phyloP scores from a whole-genome alignment of 2,113 vertebrate genomes.

The Limnothrissa miodon region DNA sequence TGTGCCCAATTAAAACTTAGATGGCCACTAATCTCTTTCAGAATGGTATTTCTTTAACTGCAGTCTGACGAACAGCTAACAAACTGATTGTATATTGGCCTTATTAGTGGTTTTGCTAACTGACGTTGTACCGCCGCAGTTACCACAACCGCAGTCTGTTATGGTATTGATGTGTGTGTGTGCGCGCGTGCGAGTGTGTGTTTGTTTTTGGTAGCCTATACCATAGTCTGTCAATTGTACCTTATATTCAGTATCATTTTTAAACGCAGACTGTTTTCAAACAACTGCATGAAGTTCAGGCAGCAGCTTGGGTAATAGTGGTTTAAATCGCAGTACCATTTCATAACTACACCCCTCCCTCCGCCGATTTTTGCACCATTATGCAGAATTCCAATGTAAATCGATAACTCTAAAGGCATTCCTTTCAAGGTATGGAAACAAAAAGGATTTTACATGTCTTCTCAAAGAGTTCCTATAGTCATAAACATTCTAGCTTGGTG shows the following conservation, averaged over 20 bases:
- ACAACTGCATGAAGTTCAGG: neutral
- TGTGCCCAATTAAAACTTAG: neutral
- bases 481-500: neutral
- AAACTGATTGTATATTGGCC: neutral
- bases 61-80: neutral
- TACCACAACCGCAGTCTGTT: conserved; percentile 5
- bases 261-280: neutral
- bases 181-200: neutral
- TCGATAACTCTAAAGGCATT: neutral
- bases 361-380: conserved; percentile 35
- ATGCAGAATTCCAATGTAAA: conserved; percentile 42
- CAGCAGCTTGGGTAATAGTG: conserved; percentile 21
- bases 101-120: conserved; percentile 11
- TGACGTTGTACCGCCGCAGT: neutral
- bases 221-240: neutral
- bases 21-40: neutral
- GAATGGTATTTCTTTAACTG: neutral
- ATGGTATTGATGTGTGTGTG: neutral
- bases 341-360: conserved; percentile 20
- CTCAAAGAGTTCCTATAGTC: neutral
- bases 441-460: neutral
- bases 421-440: neutral
- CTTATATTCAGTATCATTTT: neutral
- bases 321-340: conserved; percentile 32
- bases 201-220: neutral